Conservation (phyloP, 2,797 vertebrate species). For the Leontocebus nigricollis region DNA sequence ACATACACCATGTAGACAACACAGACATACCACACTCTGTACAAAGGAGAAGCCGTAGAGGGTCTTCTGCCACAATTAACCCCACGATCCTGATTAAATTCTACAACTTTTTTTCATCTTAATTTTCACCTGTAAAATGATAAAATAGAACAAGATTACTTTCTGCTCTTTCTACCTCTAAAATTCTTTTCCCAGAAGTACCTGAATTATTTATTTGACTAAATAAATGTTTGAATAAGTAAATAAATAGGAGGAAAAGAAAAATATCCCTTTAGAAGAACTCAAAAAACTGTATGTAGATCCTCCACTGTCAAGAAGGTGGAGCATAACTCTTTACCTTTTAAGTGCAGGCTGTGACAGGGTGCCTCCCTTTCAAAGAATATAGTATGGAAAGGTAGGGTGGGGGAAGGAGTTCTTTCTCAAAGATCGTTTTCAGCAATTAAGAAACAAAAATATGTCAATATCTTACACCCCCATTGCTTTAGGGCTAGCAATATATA, state of each 20-base stretch:
- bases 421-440: neutral
- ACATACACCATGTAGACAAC: neutral
- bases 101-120: neutral
- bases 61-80: neutral
- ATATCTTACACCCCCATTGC: neutral
- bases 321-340: neutral
- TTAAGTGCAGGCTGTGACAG: neutral
- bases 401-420: neutral
- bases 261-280: neutral
- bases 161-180: neutral
- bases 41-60: neutral
- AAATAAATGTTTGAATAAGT: neutral
- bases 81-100: neutral
- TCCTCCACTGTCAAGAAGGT: neutral
- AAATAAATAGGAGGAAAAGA: neutral
- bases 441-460: conserved; percentile 22
- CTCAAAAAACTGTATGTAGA: neutral
- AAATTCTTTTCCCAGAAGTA: neutral
- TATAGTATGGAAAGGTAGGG: neutral
- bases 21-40: neutral
- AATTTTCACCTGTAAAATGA: neutral
- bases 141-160: neutral
- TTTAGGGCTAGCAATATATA: neutral
- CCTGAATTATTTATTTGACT: neutral
- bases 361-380: neutral